Conservation (phyloP, 1,140 invertebrate species). For the Meloidogyne chitwoodi region DNA sequence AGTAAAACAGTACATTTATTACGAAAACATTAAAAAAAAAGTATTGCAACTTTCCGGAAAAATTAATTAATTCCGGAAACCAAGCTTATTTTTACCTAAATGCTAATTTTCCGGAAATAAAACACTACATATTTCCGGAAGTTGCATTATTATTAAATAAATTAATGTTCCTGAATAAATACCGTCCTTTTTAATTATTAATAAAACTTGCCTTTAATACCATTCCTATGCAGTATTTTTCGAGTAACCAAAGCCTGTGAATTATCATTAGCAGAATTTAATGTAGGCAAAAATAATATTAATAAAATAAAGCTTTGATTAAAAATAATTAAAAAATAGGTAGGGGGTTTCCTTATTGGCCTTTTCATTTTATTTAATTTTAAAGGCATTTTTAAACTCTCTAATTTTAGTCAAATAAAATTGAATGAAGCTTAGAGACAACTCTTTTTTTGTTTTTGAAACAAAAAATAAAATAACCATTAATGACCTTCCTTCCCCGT, state of each 20-base stretch:
- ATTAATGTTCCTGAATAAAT: neutral
- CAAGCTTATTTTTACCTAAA: neutral
- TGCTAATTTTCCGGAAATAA: neutral
- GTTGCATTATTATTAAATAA: neutral
- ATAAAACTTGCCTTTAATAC: slow-evolving; percentile 4
- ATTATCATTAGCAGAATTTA: neutral
- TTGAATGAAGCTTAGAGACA: neutral
- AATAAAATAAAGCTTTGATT: neutral
- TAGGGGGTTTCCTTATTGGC: neutral
- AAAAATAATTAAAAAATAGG: neutral
- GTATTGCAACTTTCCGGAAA: neutral
- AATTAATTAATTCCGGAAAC: neutral
- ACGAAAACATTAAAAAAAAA: too few species aligned
- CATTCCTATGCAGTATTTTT: slow-evolving; percentile 13
- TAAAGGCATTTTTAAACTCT: neutral
- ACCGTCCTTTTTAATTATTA: neutral
- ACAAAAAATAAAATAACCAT: neutral
- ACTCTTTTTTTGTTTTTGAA: neutral
- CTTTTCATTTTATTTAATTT: neutral
- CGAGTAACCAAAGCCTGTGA: neutral
- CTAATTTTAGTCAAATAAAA: neutral
- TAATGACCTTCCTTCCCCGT: neutral
- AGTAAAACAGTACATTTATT: too few species aligned
- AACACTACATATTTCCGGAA: neutral
- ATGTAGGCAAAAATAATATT: neutral